A percentile compares a stretch with the other conserved stretches of the same genome.
Conservation (phyloP, 2,113 vertebrate genomes). For the Pollimyrus isidori region DNA sequence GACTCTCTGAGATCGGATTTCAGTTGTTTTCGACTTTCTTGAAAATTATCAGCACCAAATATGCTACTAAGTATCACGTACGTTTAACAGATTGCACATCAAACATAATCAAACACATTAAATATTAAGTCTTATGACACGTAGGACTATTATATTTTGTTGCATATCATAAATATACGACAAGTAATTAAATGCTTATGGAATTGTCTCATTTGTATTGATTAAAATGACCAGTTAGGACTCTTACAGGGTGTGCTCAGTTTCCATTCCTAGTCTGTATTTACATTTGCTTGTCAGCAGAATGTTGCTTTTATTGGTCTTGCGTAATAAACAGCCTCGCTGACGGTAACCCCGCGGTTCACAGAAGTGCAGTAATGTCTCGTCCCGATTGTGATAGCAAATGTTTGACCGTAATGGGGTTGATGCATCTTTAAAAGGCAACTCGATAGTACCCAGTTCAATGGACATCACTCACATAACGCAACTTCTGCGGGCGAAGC, state of each 20-base stretch:
- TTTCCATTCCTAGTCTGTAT: not conserved
- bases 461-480: not conserved
- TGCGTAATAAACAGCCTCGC: constrained; percentile 10
- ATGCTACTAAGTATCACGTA: not conserved
- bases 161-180: not conserved
- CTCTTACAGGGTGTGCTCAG: not conserved
- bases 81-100: not conserved
- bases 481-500: not conserved
- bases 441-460: not conserved
- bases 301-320: not conserved
- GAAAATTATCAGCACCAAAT: not conserved
- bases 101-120: not conserved
- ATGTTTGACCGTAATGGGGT: not conserved
- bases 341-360: not conserved
- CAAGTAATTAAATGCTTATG: not conserved
- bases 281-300: not conserved
- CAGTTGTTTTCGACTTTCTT: constrained; percentile 8
- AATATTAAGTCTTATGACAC: not conserved
- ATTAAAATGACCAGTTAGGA: not conserved
- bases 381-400: not conserved
- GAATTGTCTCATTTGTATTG: not conserved
- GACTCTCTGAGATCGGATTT: not conserved
- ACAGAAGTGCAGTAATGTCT: not conserved
- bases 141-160: not conserved
- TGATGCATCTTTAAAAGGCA: constrained; percentile 5